Conservation (phyloP, 2,888 invertebrate genomes). For the Calameuta idolon region DNA sequence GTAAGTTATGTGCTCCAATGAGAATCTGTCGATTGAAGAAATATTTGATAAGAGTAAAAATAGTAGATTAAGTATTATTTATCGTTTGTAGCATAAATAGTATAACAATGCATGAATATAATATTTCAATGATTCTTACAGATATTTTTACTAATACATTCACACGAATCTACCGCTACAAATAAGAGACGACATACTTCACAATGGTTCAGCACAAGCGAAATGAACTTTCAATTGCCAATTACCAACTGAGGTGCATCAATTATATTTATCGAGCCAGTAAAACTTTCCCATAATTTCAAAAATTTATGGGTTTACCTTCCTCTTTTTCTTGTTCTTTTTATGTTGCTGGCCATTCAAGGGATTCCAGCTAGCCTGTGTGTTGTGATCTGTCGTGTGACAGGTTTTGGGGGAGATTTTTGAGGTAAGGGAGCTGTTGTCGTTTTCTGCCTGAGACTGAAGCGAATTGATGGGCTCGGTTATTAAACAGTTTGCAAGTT, state of each 20-base stretch:
- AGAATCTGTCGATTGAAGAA: neutral
- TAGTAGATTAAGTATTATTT: neutral
- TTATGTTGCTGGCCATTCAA: conserved; percentile 60
- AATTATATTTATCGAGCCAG: conserved; percentile 18
- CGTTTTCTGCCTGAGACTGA: conserved; percentile 50
- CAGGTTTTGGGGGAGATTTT: conserved; percentile 58
- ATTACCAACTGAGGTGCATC: conserved; percentile 20
- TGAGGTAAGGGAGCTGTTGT: conserved; percentile 55
- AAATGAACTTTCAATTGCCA: conserved; percentile 18
- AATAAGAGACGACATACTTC: neutral
- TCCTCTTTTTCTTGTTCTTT: conserved; percentile 64
- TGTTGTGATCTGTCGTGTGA: conserved; percentile 55
- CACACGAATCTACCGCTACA: neutral
- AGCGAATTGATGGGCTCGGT: conserved; percentile 50
- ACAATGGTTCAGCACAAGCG: neutral
- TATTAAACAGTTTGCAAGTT: conserved; percentile 56
- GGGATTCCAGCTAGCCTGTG: conserved; percentile 58
- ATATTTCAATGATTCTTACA: neutral
- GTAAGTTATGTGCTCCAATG: neutral
- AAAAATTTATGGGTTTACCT: conserved; percentile 50
- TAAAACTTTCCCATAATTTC: conserved; percentile 27
- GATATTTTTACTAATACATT: neutral
- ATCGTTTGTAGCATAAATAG: neutral
- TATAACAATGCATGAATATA: neutral
- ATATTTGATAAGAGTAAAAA: neutral